Base-by-base conservation (phyloP, 1,140 invertebrate species). In the Drosophila equinoxialis region DNA sequence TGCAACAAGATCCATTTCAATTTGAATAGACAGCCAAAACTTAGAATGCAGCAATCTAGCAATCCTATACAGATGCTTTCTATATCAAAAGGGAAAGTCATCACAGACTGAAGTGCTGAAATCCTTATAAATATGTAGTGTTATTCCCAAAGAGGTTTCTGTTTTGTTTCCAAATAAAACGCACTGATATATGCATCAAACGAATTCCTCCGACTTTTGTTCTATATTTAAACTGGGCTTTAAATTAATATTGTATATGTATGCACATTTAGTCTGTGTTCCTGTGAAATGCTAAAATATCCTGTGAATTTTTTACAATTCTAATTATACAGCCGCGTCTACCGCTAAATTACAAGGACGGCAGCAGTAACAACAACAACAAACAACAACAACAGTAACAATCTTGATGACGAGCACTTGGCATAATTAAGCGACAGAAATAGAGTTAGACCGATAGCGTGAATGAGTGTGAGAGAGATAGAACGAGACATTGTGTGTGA, bases 301-400 rank as follows among this genome's bases (percentile, higher is more conserved):
- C 39, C 74, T 68, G 17, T 23, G 45, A 6, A 37, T 20, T 69
- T 81, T 84, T 89, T 84, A 77, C 37, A 84, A 81, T 89, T 87
- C 84, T 87, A 87, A 87, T 87, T 87, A 87, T 87, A 74, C 84
- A 87, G 74, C 80, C 72, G 65, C 76, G 76, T 78, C 76, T 78
- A 75, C 76, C 67, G 70, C 79, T 80, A 78, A 86, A 87, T 83
- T 79, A 86, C 82, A 86, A 79, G 68, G 75, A 75, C 63, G 74
- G 41, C 68, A 60, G 58, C 75, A 70, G 55, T 66, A 68, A 45
- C 45, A 78, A 55, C 65, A 74, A 20, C 60, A 70, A 57, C 54
- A 39, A 26, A 54, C 45, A 78, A 60, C 65, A 74, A 33, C 60
- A 70, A 61, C 59, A 39, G 30, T 30, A 3, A 54, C 45, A 78